phyloP scores from a whole-genome alignment of 2,113 vertebrate species.

The Proteles cristata region DNA sequence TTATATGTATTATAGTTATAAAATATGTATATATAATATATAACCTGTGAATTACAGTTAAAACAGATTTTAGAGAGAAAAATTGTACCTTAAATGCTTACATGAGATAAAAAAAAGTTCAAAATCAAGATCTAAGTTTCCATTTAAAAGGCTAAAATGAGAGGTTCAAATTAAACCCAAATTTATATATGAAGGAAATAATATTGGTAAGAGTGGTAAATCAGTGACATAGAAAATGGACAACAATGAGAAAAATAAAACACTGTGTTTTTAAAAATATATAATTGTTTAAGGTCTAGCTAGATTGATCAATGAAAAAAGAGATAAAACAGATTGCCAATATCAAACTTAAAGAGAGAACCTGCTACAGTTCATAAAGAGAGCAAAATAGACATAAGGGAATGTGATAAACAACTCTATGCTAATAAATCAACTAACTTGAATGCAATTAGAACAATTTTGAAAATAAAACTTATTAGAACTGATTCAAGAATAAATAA shows the following conservation, averaged over 20 bases:
- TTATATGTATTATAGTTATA: not conserved
- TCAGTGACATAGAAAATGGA: not conserved
- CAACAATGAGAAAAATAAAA: not conserved
- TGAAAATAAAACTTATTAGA: not conserved
- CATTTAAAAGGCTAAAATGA: not conserved
- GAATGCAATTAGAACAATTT: not conserved
- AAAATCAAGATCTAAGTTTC: not conserved
- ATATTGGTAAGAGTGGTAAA: not conserved
- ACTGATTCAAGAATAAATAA: not conserved
- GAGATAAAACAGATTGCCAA: not conserved
- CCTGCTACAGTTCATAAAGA: not conserved
- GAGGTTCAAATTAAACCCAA: not conserved
- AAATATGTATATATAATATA: not conserved
- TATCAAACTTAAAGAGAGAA: not conserved
- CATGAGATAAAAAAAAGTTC: not conserved
- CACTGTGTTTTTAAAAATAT: not conserved
- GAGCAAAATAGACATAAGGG: not conserved
- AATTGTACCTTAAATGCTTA: not conserved
- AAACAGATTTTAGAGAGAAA: not conserved
- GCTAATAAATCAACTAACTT: not conserved
- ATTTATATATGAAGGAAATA: not conserved
- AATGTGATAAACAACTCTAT: not conserved
- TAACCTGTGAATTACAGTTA: not conserved
- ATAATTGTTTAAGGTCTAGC: not conserved
- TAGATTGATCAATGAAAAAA: not conserved